Conservation (phyloP, 2,797 vertebrate genomes). For the Eulemur albifrons region DNA sequence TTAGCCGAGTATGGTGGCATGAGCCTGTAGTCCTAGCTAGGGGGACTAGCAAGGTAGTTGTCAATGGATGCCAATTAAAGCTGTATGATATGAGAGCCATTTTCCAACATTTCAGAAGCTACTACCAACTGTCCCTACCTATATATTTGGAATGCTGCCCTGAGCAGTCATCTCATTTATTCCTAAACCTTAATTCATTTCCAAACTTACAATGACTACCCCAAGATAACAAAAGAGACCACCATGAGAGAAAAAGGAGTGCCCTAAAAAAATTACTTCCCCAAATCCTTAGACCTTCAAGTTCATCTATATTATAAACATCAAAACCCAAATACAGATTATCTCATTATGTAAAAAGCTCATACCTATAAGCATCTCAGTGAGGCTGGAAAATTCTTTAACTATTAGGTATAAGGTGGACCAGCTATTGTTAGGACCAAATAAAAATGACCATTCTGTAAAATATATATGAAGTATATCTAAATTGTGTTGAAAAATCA, state of each 20-base stretch:
- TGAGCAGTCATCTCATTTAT: neutral
- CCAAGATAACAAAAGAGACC: neutral
- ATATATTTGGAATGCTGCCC: neutral
- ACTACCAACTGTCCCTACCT: neutral
- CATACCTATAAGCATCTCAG: neutral
- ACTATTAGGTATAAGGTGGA: neutral
- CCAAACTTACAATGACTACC: neutral
- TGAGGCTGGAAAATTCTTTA: neutral
- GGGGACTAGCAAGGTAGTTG: neutral
- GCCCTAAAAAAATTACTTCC: neutral
- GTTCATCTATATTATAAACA: neutral
- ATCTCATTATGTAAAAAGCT: neutral
- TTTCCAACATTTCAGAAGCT: neutral
- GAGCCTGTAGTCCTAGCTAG: too few relatives aligned
- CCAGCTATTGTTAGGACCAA: neutral
- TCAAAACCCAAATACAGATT: neutral
- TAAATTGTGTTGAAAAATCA: neutral
- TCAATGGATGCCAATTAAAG: neutral
- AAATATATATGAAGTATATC: neutral
- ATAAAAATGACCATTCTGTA: neutral
- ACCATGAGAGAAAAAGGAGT: neutral
- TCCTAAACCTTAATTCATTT: conserved; percentile 22
- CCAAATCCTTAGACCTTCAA: neutral
- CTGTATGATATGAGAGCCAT: neutral
- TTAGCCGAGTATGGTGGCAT: too few relatives aligned